Conservation (phyloP, 2,888 invertebrate genomes). For the Chaetoderma sp. region DNA sequence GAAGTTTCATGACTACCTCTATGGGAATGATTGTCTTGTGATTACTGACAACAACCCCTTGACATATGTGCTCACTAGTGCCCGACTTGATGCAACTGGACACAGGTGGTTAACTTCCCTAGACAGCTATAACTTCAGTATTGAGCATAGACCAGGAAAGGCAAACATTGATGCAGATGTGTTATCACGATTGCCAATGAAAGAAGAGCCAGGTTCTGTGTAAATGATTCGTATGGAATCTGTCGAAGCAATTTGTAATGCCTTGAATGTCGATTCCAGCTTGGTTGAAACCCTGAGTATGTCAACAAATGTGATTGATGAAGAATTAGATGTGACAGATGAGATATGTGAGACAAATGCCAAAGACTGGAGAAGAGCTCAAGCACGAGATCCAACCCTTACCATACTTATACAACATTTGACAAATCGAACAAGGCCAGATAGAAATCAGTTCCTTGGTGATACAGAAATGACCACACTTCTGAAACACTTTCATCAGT, state of each 20-base stretch:
- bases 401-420: not conserved
- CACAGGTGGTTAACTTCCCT: conserved; percentile 34
- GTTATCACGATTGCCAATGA: conserved; percentile 36
- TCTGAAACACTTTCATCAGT: not conserved
- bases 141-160: conserved; percentile 35
- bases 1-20: conserved; percentile 31
- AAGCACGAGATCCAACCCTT: not conserved
- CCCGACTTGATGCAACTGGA: conserved; percentile 36
- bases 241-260: too few species aligned
- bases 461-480: not conserved
- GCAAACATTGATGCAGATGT: conserved; percentile 36
- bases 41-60: conserved; percentile 38
- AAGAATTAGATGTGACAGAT: too few species aligned
- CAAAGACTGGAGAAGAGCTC: not conserved
- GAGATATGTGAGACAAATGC: not conserved
- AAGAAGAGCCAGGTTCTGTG: too few species aligned
- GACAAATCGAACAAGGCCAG: not conserved
- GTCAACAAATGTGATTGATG: too few species aligned
- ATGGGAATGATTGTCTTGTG: conserved; percentile 22
- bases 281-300: too few species aligned
- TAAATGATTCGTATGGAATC: too few species aligned
- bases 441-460: too few species aligned
- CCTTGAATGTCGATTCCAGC: too few species aligned
- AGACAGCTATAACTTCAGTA: conserved; percentile 27
- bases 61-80: conserved; percentile 31